Evolutionary conservation across 2,113 vertebrate genomes (phyloP).

Genomic region (Vireo altiloquus): DNA sequence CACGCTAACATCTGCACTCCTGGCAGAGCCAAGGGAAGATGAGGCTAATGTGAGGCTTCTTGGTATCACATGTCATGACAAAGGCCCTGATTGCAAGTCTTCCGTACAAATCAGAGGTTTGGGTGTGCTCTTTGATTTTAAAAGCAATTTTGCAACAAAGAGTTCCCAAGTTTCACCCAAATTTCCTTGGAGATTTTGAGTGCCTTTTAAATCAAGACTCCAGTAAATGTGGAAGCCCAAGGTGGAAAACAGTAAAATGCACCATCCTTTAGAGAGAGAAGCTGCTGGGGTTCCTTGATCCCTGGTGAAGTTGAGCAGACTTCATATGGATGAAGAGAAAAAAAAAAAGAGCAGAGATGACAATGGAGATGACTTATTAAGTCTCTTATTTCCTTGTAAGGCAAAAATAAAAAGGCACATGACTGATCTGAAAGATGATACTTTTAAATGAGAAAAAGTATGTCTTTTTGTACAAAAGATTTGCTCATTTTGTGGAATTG

Average conservation of each 20-base stretch:
- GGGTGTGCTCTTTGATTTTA: background rate
- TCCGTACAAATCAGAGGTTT: background rate
- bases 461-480: background rate
- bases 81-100: background rate
- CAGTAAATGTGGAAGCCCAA: background rate
- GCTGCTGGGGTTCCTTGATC: background rate
- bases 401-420: slow-evolving; percentile 3
- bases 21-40: background rate
- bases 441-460: background rate
- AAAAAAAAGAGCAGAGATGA: background rate
- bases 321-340: background rate
- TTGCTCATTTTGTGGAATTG: background rate
- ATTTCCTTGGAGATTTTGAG: background rate
- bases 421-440: background rate
- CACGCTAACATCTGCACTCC: background rate
- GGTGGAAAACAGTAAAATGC: background rate
- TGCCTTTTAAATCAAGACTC: background rate
- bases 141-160: background rate
- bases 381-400: slow-evolving; percentile 1
- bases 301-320: background rate
- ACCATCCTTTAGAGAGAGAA: background rate
- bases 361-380: background rate
- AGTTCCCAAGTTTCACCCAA: background rate
- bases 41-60: background rate
- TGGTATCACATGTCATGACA: background rate